Percentiles rank a stretch among this genome's conserved stretches.
phyloP scores from a whole-genome alignment of 2,113 vertebrate genomes.

The Dipodomys spectabilis region DNA sequence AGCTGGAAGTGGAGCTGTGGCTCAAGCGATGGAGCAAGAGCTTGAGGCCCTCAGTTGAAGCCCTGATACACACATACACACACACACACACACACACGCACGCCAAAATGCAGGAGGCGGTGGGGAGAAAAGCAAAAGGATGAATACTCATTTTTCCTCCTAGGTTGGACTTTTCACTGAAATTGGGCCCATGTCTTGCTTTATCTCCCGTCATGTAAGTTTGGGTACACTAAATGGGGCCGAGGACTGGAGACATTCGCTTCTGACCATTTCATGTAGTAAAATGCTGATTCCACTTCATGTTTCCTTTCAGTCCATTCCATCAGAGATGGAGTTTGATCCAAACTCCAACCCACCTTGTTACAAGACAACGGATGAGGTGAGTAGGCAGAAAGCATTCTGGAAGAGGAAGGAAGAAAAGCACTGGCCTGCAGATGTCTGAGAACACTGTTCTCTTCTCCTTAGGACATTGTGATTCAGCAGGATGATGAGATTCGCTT shows the following conservation, averaged over 20 bases:
- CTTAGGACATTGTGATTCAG: conserved; percentile 95
- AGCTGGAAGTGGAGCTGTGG: too few relatives aligned
- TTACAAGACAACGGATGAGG: conserved; percentile 96
- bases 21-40: too few relatives aligned
- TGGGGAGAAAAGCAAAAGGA: neutral
- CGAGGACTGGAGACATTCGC: neutral
- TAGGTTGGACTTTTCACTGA: conserved; percentile 97
- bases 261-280: accelerated
- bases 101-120: neutral
- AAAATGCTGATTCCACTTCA: neutral
- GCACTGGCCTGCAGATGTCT: accelerated
- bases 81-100: too few relatives aligned
- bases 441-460: neutral
- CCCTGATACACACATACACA: too few relatives aligned
- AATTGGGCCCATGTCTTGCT: conserved; percentile 98
- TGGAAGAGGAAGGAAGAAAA: neutral
- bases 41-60: too few relatives aligned
- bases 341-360: conserved; percentile 96
- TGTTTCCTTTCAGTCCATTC: conserved; percentile 91
- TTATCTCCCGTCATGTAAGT: conserved; percentile 96
- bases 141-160: neutral
- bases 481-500: conserved; percentile 96
- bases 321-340: conserved; percentile 96
- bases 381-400: conserved; percentile 70
- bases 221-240: neutral